These are phyloP conservation scores for Neoniphon sammara DNA, from an alignment of 2,797 vertebrate species.

Conservation along the genomic window DNA sequence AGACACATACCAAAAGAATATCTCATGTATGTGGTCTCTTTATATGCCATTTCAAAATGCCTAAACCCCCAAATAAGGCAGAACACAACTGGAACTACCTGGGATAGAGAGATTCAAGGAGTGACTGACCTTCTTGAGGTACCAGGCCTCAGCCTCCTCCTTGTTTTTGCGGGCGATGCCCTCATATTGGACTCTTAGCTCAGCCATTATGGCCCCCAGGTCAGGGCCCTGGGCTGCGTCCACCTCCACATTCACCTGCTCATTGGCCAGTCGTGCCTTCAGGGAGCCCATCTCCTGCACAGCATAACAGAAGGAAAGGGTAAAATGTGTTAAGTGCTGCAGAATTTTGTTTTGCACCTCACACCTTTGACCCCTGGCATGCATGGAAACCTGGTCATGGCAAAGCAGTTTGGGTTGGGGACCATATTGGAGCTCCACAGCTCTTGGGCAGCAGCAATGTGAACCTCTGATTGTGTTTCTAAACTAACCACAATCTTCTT, in stretches of 20 bases:
- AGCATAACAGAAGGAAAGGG: not conserved
- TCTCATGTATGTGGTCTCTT: not conserved
- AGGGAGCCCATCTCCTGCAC: slow-evolving; percentile 79
- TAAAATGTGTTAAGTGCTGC: not conserved
- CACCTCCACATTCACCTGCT: slow-evolving; percentile 86
- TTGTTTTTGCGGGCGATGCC: slow-evolving; percentile 86
- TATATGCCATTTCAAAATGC: not conserved
- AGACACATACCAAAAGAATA: slow-evolving; percentile 6
- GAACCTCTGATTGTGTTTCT: not conserved
- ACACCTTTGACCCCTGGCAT: not conserved
- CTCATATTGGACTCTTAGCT: slow-evolving; percentile 86
- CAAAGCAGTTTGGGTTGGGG: not conserved
- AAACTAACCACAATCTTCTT: no score
- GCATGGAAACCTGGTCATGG: not conserved
- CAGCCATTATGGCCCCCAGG: slow-evolving; percentile 81
- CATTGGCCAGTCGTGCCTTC: slow-evolving; percentile 76
- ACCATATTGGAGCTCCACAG: not conserved
- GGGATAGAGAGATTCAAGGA: not conserved
- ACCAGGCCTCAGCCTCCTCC: slow-evolving; percentile 86
- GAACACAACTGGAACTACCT: not conserved
- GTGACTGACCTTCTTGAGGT: slow-evolving; percentile 83
- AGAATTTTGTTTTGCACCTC: not conserved
- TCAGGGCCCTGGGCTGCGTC: slow-evolving; percentile 84
- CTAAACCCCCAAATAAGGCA: not conserved
- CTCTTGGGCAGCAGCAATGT: not conserved